phyloP scores from a whole-genome alignment of 2,797 vertebrate genomes.

The Hafferia zeledoni region DNA sequence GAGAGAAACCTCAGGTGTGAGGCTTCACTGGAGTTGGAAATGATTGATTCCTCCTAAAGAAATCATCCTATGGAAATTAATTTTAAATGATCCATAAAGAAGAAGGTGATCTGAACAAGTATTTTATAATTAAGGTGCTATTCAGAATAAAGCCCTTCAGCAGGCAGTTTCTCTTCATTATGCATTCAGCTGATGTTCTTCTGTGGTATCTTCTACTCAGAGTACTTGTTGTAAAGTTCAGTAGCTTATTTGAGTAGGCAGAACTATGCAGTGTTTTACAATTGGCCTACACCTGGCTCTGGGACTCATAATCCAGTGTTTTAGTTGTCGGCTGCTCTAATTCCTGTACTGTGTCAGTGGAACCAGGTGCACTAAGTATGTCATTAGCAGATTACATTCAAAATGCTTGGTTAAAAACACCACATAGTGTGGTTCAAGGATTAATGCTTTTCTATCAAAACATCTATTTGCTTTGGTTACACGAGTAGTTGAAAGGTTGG shows the following conservation, averaged over 20 bases:
- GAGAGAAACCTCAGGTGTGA: not conserved
- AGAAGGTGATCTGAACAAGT: not conserved
- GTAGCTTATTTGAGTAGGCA: not conserved
- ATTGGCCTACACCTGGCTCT: not conserved
- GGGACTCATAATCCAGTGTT: not conserved
- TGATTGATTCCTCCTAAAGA: not conserved
- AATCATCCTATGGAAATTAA: not conserved
- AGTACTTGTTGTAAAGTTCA: not conserved
- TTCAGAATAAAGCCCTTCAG: not conserved
- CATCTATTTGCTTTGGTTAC: not conserved
- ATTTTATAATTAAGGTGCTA: not conserved
- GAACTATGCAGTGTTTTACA: not conserved
- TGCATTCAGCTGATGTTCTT: not conserved
- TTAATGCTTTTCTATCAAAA: not conserved
- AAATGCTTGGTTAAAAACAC: not conserved
- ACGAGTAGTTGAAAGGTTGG: not conserved
- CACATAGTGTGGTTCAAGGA: not conserved
- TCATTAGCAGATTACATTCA: not conserved
- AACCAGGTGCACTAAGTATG: rapidly evolving
- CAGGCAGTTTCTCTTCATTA: not conserved
- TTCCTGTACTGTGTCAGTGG: not conserved
- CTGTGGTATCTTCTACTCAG: not conserved
- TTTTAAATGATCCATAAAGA: not conserved
- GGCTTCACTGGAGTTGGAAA: not conserved
- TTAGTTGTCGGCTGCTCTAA: not conserved